phyloP scores from a whole-genome alignment of 2,888 invertebrate genomes.

The Tuberolachnus salignus region DNA sequence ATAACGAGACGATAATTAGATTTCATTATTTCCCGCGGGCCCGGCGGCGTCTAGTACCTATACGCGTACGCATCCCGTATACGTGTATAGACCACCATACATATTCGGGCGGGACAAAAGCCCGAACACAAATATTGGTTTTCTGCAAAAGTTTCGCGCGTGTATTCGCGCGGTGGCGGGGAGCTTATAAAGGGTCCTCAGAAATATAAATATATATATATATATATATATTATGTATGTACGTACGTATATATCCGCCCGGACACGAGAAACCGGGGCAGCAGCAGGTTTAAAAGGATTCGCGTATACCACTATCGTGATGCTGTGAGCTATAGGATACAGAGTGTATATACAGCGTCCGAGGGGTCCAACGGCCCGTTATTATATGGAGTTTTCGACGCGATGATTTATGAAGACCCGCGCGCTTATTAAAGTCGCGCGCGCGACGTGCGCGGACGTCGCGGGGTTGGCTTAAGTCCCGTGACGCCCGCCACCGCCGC shows the following conservation, averaged over 20 bases:
- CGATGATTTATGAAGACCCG: conserved; percentile 57
- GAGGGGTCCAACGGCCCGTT: conserved; percentile 11
- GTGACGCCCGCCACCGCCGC: no score
- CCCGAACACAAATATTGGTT: conserved; percentile 54
- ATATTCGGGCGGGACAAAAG: conserved; percentile 1
- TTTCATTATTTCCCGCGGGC: conserved; percentile 38
- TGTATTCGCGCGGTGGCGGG: conserved; percentile 10
- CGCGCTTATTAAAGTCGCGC: conserved; percentile 52
- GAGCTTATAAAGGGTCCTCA: conserved; percentile 53
- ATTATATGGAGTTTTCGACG: conserved; percentile 52
- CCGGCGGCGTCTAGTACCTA: conserved; percentile 26
- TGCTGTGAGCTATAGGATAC: no score
- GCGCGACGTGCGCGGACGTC: conserved; percentile 24
- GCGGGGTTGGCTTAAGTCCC: conserved; percentile 49
- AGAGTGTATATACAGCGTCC: no score
- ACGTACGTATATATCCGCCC: conserved; percentile 33
- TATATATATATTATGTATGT: no score
- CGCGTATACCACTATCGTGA: not conserved
- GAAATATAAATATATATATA: conserved; percentile 16
- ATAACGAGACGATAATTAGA: conserved; percentile 34
- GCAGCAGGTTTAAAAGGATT: conserved; percentile 50
- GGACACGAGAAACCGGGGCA: conserved; percentile 16
- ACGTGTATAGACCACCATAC: no score
- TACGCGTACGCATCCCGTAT: no score
- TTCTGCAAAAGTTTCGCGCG: conserved; percentile 45